Evolutionary conservation across 2,888 invertebrate species (phyloP), one percentile per base, ranked within the genome.

Genomic region (Noctua pronuba): DNA sequence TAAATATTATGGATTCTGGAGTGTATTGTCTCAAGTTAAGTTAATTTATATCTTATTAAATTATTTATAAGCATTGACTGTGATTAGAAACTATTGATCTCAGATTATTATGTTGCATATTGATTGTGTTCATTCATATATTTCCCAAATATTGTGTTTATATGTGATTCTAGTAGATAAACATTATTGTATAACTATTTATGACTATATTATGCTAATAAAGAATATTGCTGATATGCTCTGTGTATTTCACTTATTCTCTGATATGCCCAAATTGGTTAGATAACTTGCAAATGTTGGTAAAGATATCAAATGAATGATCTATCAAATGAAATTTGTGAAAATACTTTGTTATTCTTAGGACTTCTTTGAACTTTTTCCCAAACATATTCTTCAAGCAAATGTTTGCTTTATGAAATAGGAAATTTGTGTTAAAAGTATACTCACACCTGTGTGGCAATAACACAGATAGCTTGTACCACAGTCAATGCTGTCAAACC

Each of bases 11-110:
- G 10, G 38, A 35, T 52, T 41, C 7, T 38, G 35, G 28, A 68
- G 16, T 68, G 49, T 35, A 58, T 58, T 81, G 46, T 65, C 67
- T 52, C 16, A 52, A 16, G 10, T 52, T 62, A 49, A 80, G 35
- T 55, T 66, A 24, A 38, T 52, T 64, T 1, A 38, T 68, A 62
- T 65, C 13, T 79, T 66, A 60, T 31, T 66, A 46, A 28, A 62
- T 65, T 78, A 70, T 64, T 68, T 84, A 75, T 84, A 84, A 86
- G 86, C 86, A 84, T 84, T 84, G 86, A 71, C 84, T 86, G 86
- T 84, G 86, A 75, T 71, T 55, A 75, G 28, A 69, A 67, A 62
- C 21, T 52, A 55, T 62, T 24, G 44, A 70, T 44, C 8, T 41
- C 28, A 31, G 55, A 38, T 67, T 60, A 80, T 46, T 52, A 81